phyloP scores from a whole-genome alignment of 2,113 vertebrate genomes.

The Cyprinus carpio region DNA sequence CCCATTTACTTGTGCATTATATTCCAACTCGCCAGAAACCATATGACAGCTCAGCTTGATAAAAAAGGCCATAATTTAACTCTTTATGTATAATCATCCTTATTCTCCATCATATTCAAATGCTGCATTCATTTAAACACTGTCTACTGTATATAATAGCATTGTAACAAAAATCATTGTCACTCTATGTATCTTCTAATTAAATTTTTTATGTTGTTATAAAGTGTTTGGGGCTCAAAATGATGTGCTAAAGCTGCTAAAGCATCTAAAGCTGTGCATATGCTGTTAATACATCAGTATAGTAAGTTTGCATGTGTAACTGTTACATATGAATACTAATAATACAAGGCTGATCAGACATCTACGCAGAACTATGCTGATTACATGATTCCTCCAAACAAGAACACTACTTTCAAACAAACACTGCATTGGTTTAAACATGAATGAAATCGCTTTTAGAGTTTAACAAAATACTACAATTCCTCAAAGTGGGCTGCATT shows the following conservation, averaged over 20 bases:
- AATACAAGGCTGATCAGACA: background rate
- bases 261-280: background rate
- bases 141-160: background rate
- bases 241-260: background rate
- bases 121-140: background rate
- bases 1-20: background rate
- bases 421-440: background rate
- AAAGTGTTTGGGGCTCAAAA: background rate
- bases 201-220: background rate
- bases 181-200: background rate
- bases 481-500: slow-evolving; percentile 14
- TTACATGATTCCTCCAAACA: background rate
- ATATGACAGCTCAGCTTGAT: background rate
- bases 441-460: slow-evolving; percentile 22
- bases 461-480: slow-evolving; percentile 8
- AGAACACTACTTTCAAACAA: background rate
- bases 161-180: background rate
- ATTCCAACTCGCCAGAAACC: background rate
- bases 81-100: background rate
- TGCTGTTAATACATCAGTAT: background rate
- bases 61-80: background rate
- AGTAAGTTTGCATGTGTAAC: background rate
- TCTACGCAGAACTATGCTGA: background rate
- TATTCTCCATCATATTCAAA: background rate
- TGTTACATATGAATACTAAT: background rate